Evolutionary conservation across 2,797 vertebrate species (phyloP), one percentile per base, ranked within the genome.

Genomic region (Melanotaenia trifasciata): DNA sequence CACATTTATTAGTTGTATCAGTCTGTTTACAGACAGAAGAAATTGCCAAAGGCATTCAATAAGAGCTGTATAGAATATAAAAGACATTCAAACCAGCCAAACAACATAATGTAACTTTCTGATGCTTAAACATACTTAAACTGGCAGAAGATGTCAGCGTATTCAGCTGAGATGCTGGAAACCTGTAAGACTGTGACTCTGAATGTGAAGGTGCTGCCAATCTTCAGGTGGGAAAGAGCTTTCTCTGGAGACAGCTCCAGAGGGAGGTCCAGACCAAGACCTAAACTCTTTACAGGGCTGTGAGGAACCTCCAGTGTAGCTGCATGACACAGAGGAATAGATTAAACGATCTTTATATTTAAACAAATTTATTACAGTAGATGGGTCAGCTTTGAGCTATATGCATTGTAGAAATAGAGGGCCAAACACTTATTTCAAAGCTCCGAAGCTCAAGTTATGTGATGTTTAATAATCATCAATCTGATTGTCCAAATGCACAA

Each of bases 121-220:
- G 6, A 11, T 36, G 32, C 54, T 47, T 51, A 28, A 54, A 90
- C 95, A 94, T 80, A 99, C 98, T 99, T 99, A 90, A 99, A 99
- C 92, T 99, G 98, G 91, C 98, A 99, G 94, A 99, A 99, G 93
- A 99, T 99, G 89, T 99, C 98, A 0, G 98, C 97, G 0, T 99
- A 99, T 92, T 99, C 98, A 0, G 97, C 97, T 0, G 98, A 98
- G 92, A 99, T 99, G 92, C 98, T 99, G 80, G 97, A 99, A 0
- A 97, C 98, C 90, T 99, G 98, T 57, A 99, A 90, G 70, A 99
- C 98, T 0, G 98, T 99, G 89, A 99, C 98, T 0, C 98, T 96
- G 93, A 99, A 99, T 33, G 97, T 99, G 87, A 99, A 99, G 74
- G 94, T 96, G 89, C 95, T 97, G 87, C 97, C 97, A n/a, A 99